These are phyloP conservation scores for Nanorana parkeri DNA, from an alignment of 2,113 vertebrate genomes.

Conservation along the genomic window DNA sequence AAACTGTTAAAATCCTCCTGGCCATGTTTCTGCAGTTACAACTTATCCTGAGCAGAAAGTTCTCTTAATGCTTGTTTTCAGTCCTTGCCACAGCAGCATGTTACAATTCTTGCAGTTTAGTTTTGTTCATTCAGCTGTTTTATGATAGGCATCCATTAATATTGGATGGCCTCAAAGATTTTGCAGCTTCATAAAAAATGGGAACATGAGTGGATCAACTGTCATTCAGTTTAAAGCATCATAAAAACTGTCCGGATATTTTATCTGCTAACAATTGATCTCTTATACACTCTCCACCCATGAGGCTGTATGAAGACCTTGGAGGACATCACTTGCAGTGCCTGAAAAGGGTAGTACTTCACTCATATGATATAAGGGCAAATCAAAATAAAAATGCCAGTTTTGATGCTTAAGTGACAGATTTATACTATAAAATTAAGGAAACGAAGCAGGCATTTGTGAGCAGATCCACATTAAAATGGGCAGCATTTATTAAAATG, in stretches of 20 bases:
- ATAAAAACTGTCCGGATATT: slow-evolving; percentile 43
- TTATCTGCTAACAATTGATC: slow-evolving; percentile 33
- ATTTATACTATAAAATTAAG: no score
- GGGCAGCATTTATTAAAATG: no score
- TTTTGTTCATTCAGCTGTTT: slow-evolving; percentile 28
- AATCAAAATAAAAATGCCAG: no score
- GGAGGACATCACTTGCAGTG: slow-evolving; percentile 20
- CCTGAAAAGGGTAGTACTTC: neutral
- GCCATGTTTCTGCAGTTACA: no score
- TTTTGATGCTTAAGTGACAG: no score
- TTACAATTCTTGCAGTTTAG: neutral
- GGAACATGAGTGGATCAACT: slow-evolving; percentile 18
- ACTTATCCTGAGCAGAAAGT: no score
- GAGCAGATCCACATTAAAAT: no score
- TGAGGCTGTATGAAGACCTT: slow-evolving; percentile 1
- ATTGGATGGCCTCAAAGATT: slow-evolving; percentile 18
- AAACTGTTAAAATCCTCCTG: no score
- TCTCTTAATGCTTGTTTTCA: no score
- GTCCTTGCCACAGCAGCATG: neutral
- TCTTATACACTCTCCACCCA: neutral
- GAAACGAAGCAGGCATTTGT: no score
- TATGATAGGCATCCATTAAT: slow-evolving; percentile 30
- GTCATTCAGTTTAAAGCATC: slow-evolving; percentile 19
- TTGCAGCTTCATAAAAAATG: slow-evolving; percentile 35
- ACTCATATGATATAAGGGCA: neutral